phyloP scores from a whole-genome alignment of 2,797 vertebrate genomes.

The Bradypodion pumilum region DNA sequence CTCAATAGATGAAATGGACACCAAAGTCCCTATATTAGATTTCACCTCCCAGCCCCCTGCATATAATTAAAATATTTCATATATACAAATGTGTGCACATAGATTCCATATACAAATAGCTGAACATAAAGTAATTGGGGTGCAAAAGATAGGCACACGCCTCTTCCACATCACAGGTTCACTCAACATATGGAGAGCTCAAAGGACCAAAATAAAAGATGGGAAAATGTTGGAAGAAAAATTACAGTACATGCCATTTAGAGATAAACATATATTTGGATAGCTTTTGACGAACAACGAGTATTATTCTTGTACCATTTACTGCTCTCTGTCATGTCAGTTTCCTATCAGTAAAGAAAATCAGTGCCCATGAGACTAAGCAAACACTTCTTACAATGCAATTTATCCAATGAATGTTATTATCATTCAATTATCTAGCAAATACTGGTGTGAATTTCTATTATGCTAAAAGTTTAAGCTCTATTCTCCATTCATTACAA shows the following conservation, averaged over 20 bases:
- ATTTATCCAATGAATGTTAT: background rate
- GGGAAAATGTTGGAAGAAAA: background rate
- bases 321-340: background rate
- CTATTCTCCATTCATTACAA: background rate
- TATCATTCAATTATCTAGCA: background rate
- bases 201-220: background rate
- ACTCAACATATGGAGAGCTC: background rate
- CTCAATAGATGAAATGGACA: background rate
- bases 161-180: background rate
- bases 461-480: background rate
- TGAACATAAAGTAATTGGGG: background rate
- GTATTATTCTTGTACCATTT: background rate
- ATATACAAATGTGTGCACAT: too few relatives aligned
- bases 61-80: too few relatives aligned
- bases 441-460: background rate
- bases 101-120: background rate
- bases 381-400: background rate
- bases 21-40: background rate
- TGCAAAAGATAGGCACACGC: background rate
- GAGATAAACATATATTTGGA: background rate
- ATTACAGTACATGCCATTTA: background rate
- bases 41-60: background rate
- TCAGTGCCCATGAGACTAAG: background rate
- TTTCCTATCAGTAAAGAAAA: background rate
- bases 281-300: background rate